Conservation (phyloP, 1,140 invertebrate genomes). For the Pectinophora gossypiella region DNA sequence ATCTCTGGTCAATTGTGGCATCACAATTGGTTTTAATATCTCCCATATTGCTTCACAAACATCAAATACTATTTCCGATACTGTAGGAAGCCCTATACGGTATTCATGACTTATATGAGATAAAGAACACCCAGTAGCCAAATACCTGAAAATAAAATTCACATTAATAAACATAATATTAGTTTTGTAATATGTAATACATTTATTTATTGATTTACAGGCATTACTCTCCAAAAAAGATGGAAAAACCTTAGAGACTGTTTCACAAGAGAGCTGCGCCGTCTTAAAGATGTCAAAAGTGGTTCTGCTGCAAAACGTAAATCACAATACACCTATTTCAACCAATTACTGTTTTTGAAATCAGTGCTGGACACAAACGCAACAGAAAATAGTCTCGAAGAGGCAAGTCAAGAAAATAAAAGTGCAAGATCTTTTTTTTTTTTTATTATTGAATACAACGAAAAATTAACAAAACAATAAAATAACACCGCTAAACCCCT, state of each 20-base stretch:
- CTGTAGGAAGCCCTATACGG: slow-evolving; percentile 15
- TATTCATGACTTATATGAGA: slow-evolving; percentile 15
- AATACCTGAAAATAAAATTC: slow-evolving; percentile 20
- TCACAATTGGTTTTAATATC: slow-evolving; percentile 7
- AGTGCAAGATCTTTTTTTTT: slow-evolving; percentile 23
- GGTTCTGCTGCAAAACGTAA: slow-evolving; percentile 16
- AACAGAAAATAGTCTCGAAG: slow-evolving; percentile 23
- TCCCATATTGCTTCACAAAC: slow-evolving; percentile 10
- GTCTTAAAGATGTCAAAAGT: slow-evolving; percentile 16
- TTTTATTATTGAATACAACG: too few relatives aligned
- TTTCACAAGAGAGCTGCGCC: slow-evolving; percentile 18
- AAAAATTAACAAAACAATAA: too few relatives aligned
- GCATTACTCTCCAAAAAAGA: slow-evolving; percentile 16
- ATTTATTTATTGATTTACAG: slow-evolving; percentile 19
- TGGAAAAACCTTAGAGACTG: slow-evolving; percentile 18
- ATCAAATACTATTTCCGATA: slow-evolving; percentile 15
- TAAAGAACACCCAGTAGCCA: slow-evolving; percentile 15
- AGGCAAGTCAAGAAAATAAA: slow-evolving; percentile 23
- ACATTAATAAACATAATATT: slow-evolving; percentile 10
- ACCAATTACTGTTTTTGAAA: slow-evolving; percentile 20
- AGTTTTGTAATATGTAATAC: slow-evolving; percentile 8
- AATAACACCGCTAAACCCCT: too few relatives aligned
- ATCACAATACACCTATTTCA: slow-evolving; percentile 12
- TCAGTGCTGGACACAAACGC: slow-evolving; percentile 20
- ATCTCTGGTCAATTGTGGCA: not conserved